A percentile compares a stretch with the other conserved stretches of the same genome.
phyloP scores from a whole-genome alignment of 2,113 vertebrate genomes.

The Crotophaga sulcirostris region DNA sequence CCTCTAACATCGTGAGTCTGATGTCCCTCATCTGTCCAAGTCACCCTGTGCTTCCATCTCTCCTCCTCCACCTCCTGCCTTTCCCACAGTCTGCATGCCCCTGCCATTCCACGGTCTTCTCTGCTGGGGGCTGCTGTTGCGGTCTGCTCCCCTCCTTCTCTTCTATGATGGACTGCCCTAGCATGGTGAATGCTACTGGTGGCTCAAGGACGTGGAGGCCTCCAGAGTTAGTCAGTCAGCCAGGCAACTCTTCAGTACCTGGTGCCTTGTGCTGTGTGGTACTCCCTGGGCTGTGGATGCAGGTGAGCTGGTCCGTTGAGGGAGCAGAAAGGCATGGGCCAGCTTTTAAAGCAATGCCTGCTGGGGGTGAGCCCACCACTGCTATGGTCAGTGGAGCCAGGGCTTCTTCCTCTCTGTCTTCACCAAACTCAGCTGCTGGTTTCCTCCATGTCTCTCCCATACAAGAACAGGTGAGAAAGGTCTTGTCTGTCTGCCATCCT shows the following conservation, averaged over 20 bases:
- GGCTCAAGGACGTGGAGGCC: not conserved
- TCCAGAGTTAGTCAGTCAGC: not conserved
- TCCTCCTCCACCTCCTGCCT: not conserved
- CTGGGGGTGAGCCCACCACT: not conserved
- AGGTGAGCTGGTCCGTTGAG: not conserved
- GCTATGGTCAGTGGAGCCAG: not conserved
- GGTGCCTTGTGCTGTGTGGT: not conserved
- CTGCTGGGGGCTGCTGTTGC: not conserved
- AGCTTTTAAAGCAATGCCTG: not conserved
- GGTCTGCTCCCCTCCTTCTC: not conserved
- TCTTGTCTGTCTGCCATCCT: not conserved
- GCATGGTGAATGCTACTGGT: not conserved
- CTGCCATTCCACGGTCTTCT: not conserved
- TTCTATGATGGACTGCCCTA: not conserved
- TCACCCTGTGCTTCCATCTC: slow-evolving; percentile 24
- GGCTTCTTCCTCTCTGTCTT: not conserved
- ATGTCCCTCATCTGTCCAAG: not conserved
- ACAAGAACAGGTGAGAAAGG: not conserved
- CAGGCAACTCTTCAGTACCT: not conserved
- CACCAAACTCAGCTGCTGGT: not conserved
- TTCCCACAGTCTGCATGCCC: not conserved
- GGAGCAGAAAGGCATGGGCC: not conserved
- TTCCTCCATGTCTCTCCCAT: not conserved
- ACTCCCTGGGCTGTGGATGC: not conserved
- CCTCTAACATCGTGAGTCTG: slow-evolving; percentile 45